Evolutionary conservation across 2,888 invertebrate species (phyloP), one percentile per base, ranked within the genome.

Genomic region (Drosophila paranaensis): DNA sequence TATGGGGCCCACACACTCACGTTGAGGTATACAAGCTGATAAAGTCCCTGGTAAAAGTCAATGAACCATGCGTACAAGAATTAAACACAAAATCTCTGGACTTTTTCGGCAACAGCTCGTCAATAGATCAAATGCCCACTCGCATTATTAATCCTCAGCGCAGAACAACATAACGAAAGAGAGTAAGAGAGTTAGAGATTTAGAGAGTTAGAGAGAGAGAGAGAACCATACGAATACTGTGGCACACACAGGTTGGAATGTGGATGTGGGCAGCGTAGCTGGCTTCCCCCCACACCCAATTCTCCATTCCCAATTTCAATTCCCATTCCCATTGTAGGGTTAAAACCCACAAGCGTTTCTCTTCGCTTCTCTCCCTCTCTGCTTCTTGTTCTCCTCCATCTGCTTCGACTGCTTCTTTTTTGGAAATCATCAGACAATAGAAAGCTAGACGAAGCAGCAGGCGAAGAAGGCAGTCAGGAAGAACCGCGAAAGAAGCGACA

Each of bases 391-490:
- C 74, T 20, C 20, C 20, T 66, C 9, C 53, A 11, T 11, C 40
- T 40, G 3, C 56, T 13, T 10, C 11, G 27, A 10, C 33, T 43
- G 20, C 33, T n/a, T 69, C 73, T 82, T 83, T n/a, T 83, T 84
- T 89, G 81, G 86, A 84, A 89, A 87, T 73, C 87, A 86, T 86
- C 89, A 84, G 74, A 84, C 89, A 84, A 84, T 87, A 84, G 84
- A 84, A 84, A 84, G 84, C 89, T 89, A 84, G 89, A 83, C 89
- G 81, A 82, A 80, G 79, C 81, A 82, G 61, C 77, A 81, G 84
- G 85, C 86, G 70, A 79, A 81, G 89, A 79, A 77, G 77, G 74
- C 84, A 84, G 89, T 89, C 84, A 84, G 84, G 84, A 84, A 84
- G 84, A 84, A 84, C 89, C 84, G 79, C 81, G 72, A 81, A 79